Conservation (phyloP, 2,888 invertebrate species). For the Ellobium chinense region DNA sequence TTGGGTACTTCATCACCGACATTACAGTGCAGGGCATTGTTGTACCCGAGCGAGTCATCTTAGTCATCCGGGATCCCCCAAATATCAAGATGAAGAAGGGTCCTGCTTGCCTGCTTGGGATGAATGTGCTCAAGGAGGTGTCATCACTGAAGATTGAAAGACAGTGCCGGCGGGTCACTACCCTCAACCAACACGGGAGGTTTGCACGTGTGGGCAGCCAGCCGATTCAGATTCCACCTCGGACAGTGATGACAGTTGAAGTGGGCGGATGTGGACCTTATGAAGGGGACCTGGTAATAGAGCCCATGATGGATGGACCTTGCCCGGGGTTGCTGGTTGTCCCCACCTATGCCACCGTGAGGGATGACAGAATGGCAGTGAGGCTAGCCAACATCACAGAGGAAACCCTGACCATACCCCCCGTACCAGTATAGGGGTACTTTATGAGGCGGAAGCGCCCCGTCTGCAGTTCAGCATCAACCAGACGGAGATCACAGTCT, state of each 20-base stretch:
- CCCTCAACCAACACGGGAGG: neutral
- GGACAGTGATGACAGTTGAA: neutral
- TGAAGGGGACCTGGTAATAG: no score
- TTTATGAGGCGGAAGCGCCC: no score
- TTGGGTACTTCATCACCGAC: conserved; percentile 22
- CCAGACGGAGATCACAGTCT: no score
- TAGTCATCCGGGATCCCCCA: conserved; percentile 25
- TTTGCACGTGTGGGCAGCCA: neutral
- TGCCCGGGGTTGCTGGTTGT: no score
- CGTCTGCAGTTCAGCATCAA: no score
- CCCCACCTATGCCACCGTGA: no score
- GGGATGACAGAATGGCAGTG: no score
- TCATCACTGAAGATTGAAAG: neutral
- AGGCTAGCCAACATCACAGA: no score
- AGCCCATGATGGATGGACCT: no score
- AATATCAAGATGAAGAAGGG: no score
- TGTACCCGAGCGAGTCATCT: conserved; percentile 15
- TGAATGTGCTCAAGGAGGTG: conserved; percentile 45
- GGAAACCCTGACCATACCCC: no score
- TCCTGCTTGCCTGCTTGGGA: conserved; percentile 44
- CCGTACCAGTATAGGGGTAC: no score
- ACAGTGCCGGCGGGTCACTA: neutral
- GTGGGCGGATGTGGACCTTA: neutral
- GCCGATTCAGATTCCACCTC: neutral
- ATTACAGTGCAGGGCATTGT: conserved; percentile 52